Evolutionary conservation across 2,888 invertebrate species (phyloP).

Genomic region (Drosophila subquinaria): DNA sequence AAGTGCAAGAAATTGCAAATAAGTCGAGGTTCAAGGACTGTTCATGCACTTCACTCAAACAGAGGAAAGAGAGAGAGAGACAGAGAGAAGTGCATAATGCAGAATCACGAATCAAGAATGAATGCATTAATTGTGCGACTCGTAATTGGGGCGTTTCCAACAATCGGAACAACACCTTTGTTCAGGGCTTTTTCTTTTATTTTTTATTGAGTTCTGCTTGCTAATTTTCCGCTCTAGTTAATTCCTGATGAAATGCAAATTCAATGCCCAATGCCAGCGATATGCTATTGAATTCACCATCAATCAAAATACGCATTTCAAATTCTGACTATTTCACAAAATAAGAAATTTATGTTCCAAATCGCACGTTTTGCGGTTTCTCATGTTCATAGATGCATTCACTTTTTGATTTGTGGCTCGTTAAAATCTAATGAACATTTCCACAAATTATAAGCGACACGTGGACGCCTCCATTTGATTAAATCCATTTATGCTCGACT

Average conservation of each 20-base stretch:
- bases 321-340: slow-evolving; percentile 3
- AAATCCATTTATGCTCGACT: slow-evolving; percentile 30
- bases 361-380: slow-evolving; percentile 52
- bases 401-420: slow-evolving; percentile 50
- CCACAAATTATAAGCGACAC: slow-evolving; percentile 45
- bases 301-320: slow-evolving; percentile 32
- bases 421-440: slow-evolving; percentile 44
- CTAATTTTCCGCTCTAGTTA: slow-evolving; percentile 40
- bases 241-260: slow-evolving; percentile 13
- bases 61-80: background rate
- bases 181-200: slow-evolving; percentile 9
- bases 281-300: slow-evolving; percentile 13
- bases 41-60: slow-evolving; percentile 8
- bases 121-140: slow-evolving; percentile 9
- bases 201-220: slow-evolving; percentile 9
- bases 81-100: slow-evolving; percentile 6
- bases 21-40: slow-evolving; percentile 63
- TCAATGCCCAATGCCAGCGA: slow-evolving; percentile 11
- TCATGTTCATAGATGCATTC: slow-evolving; percentile 21
- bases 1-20: slow-evolving; percentile 49
- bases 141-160: slow-evolving; percentile 35
- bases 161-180: slow-evolving; percentile 20
- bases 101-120: slow-evolving; percentile 10
- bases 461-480: slow-evolving; percentile 61
- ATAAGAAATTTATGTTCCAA: slow-evolving; percentile 37